Evolutionary conservation across 2,113 vertebrate species (phyloP), one percentile per base, ranked within the genome.

Genomic region (Phrynosoma platyrhinos): DNA sequence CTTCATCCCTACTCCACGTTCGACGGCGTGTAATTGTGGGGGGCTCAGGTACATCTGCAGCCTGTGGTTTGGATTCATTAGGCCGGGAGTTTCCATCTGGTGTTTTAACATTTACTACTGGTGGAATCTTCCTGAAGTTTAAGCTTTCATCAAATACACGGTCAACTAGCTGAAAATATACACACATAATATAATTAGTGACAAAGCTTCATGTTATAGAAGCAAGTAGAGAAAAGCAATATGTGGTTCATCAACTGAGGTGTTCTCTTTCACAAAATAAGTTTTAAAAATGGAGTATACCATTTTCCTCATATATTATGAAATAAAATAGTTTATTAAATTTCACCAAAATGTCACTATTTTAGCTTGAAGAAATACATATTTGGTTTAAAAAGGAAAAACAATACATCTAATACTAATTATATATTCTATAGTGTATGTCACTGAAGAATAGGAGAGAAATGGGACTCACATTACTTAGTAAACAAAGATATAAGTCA

Each of bases 121-220:
- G 99, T 80, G 98, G 99, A 90, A 99, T 98, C 96, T 99, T 99
- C 94, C 98, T 96, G 96, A 99, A 99, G 97, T 99, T 99, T 88
- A 99, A 98, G 94, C 99, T 99, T 96, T 99, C 99, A 92, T 99
- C 99, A 96, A 99, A 99, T 92, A 99, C 98, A 80, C 98, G 98
- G 94, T 99, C 98, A 94, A 99, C 98, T 96, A 99, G 95, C 99
- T 99, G 94, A 77, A 0, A 91, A 84, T 77, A 83, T 27, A 72
- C 16, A 94, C 6, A 93, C 93, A 79, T 40, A 91, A 85, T 36
- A 92, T 6, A 66, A 16, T 87, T 89, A 82, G 77, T 92, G 86
- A 93, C 93, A 90, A 93, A 9, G 81, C 85, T 23, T 71, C n/a
- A 86, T n/a, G 84, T 92, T 91, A 91, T 90, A 64, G 94, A 94